Percentiles rank a stretch among this genome's conserved stretches.
Conservation (phyloP, 30 jellyfish, hydroid and myxozoan species). For the Pelagia noctiluca region DNA sequence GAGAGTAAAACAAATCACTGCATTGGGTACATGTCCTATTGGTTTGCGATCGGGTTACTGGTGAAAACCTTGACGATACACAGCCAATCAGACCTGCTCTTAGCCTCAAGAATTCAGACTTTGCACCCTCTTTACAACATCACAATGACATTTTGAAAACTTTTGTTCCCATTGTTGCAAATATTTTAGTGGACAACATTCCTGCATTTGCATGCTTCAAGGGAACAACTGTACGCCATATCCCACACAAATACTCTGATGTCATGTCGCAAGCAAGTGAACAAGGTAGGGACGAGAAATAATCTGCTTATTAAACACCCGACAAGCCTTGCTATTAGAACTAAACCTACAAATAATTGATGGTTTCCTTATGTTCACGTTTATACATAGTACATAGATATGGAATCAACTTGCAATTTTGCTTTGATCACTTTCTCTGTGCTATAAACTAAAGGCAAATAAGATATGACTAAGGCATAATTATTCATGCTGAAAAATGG, state of each 20-base stretch:
- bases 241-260: background rate
- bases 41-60: constrained; percentile 4
- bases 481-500: no score
- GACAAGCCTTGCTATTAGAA: no score
- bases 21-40: constrained; percentile 15
- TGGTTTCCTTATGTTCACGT: no score
- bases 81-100: constrained; percentile 7
- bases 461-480: no score
- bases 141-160: constrained; percentile 9
- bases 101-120: constrained; percentile 4
- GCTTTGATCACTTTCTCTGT: no score
- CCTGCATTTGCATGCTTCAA: constrained; percentile 20
- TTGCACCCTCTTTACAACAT: background rate
- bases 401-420: no score
- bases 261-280: no score
- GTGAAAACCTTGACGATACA: constrained; percentile 16
- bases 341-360: no score
- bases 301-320: no score
- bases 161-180: constrained; percentile 7
- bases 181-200: constrained; percentile 1
- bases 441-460: no score
- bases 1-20: constrained; percentile 10
- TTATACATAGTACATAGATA: no score
- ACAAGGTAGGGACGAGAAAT: no score
- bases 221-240: constrained; percentile 8